Evolutionary conservation across 2,888 invertebrate genomes (phyloP).

Genomic region (Endomychus coccineus): DNA sequence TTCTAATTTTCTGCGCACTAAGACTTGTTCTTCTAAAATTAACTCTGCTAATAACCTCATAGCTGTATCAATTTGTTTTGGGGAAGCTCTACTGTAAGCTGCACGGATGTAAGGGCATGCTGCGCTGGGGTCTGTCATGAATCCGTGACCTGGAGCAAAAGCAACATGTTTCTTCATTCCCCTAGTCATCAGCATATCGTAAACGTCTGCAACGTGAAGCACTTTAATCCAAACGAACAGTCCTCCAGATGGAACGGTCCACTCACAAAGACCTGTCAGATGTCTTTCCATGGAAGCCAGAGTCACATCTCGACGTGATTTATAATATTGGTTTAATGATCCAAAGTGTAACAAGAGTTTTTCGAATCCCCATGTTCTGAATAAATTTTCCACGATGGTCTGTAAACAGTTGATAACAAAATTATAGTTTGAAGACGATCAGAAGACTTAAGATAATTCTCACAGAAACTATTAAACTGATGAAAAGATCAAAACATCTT

Average conservation of each 20-base stretch:
- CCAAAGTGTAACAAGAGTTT: slow-evolving; percentile 54
- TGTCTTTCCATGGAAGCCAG: slow-evolving; percentile 52
- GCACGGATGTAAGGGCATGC: slow-evolving; percentile 63
- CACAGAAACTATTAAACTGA: too few species aligned
- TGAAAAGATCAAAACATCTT: too few species aligned
- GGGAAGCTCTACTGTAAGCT: slow-evolving; percentile 61
- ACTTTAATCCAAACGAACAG: slow-evolving; percentile 75
- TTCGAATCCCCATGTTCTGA: slow-evolving; percentile 53
- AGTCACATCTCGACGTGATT: slow-evolving; percentile 54
- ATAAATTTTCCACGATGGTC: slow-evolving; percentile 51
- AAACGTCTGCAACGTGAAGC: slow-evolving; percentile 59
- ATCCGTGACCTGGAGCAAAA: slow-evolving; percentile 68
- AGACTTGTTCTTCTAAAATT: slow-evolving; percentile 52
- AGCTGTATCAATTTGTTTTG: slow-evolving; percentile 58
- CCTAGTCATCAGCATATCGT: slow-evolving; percentile 62
- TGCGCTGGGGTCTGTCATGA: slow-evolving; percentile 54
- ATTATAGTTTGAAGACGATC: too few species aligned
- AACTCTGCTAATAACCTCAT: slow-evolving; percentile 52
- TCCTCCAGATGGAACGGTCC: slow-evolving; percentile 61
- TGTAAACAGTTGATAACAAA: too few species aligned
- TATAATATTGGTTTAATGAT: slow-evolving; percentile 56
- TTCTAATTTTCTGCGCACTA: slow-evolving; percentile 40
- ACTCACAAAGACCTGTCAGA: slow-evolving; percentile 56
- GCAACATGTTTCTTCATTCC: slow-evolving; percentile 62
- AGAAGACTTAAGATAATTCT: too few species aligned